phyloP scores from a whole-genome alignment of 1,140 invertebrate genomes.

The Steinernema khuongi region DNA sequence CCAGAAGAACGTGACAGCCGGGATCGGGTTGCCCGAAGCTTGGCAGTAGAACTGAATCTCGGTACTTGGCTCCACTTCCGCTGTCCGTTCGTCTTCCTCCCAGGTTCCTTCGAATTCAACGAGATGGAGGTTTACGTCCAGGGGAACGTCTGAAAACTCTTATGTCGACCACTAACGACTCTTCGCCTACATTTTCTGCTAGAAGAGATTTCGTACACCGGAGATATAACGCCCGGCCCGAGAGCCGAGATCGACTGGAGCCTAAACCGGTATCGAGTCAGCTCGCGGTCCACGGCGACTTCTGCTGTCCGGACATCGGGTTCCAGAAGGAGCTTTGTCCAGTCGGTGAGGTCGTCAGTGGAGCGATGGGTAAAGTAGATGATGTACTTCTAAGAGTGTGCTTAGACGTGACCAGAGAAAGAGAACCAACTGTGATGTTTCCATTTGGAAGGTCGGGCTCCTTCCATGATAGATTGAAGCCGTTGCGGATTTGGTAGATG shows the following conservation, averaged over 20 bases:
- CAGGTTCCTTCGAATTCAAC: conserved; percentile 1
- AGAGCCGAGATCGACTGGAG: background rate
- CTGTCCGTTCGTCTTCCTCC: background rate
- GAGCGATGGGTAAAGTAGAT: background rate
- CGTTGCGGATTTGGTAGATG: conserved; percentile 6
- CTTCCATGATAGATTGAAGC: background rate
- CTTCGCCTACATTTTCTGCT: background rate
- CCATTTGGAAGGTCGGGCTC: background rate
- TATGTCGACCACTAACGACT: background rate
- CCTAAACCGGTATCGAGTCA: background rate
- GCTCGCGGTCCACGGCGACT: background rate
- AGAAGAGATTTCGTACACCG: background rate
- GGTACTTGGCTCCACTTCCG: background rate
- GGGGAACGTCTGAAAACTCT: background rate
- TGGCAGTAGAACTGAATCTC: conserved; percentile 3
- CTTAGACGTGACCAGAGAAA: background rate
- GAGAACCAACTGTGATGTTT: background rate
- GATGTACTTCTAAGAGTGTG: background rate
- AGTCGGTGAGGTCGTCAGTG: background rate
- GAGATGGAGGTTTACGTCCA: background rate
- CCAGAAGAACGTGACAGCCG: conserved; percentile 2
- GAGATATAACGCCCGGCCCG: background rate
- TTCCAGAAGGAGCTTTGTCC: background rate
- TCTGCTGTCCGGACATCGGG: background rate
- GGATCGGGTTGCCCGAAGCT: background rate